A percentile compares a stretch with the other conserved stretches of the same genome.
Conservation (phyloP, 2,888 invertebrate species). For the Ichneumoninae sp. region DNA sequence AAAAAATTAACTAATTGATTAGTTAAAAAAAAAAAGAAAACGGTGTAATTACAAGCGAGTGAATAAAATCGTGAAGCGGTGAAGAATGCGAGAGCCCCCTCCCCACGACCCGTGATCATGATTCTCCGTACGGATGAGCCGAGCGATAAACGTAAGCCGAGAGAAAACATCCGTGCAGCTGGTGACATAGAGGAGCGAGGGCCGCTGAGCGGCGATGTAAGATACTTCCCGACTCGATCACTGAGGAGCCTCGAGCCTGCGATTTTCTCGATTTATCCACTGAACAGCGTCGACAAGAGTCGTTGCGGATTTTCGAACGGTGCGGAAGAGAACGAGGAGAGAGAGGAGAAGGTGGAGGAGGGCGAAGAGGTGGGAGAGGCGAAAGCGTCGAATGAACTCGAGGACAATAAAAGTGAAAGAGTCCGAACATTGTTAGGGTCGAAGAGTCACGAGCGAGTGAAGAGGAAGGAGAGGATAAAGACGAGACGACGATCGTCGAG, state of each 20-base stretch:
- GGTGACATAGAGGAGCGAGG: slow-evolving; percentile 52
- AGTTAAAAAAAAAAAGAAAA: slow-evolving; percentile 9
- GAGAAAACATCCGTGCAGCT: slow-evolving; percentile 69
- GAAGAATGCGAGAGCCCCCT: slow-evolving; percentile 80
- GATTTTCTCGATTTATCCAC: slow-evolving; percentile 1
- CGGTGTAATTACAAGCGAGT: slow-evolving; percentile 15
- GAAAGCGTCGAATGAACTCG: slow-evolving; percentile 57
- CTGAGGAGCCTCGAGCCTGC: background rate
- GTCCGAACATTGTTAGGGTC: slow-evolving; percentile 20
- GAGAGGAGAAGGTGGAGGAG: slow-evolving; percentile 6
- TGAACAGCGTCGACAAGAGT: background rate
- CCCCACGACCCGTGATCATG: slow-evolving; percentile 81
- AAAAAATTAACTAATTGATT: no score
- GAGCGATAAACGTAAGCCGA: slow-evolving; percentile 79
- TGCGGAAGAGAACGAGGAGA: slow-evolving; percentile 7
- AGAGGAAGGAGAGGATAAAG: background rate
- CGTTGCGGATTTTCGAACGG: background rate
- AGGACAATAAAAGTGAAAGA: slow-evolving; percentile 50
- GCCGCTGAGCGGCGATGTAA: slow-evolving; percentile 37
- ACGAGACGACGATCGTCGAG: slow-evolving; percentile 6
- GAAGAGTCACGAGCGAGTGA: slow-evolving; percentile 4
- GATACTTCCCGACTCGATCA: slow-evolving; percentile 2
- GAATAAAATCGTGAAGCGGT: slow-evolving; percentile 39
- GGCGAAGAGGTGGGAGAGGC: slow-evolving; percentile 49
- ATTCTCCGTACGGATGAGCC: slow-evolving; percentile 80